phyloP scores from a whole-genome alignment of 1,140 invertebrate species.

The Zaprionus tsacasi region DNA sequence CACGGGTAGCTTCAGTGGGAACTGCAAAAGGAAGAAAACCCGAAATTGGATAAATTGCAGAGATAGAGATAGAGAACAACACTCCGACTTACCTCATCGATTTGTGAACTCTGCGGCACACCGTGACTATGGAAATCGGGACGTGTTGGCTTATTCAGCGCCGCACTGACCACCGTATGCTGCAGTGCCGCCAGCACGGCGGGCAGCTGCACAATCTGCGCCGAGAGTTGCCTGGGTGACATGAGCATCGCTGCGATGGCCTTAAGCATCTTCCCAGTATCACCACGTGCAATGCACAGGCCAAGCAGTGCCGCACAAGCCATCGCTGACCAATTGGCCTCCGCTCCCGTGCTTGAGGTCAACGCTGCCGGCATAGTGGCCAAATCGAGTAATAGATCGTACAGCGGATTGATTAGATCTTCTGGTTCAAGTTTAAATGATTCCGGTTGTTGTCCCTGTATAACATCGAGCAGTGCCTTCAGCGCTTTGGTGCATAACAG shows the following conservation, averaged over 20 bases:
- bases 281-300: conserved; percentile 95
- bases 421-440: conserved; percentile 87
- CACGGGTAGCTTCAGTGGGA: conserved; percentile 54
- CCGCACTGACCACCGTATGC: conserved; percentile 94
- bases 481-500: conserved; percentile 94
- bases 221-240: conserved; percentile 90
- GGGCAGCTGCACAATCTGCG: conserved; percentile 95
- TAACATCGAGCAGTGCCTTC: conserved; percentile 93
- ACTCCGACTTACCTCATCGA: conserved; percentile 89
- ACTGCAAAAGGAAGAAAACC: conserved; percentile 45
- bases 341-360: conserved; percentile 84
- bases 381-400: conserved; percentile 91
- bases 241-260: conserved; percentile 95
- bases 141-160: conserved; percentile 92
- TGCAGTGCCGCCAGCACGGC: conserved; percentile 93
- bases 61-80: neutral
- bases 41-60: neutral
- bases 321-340: conserved; percentile 91
- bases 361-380: conserved; percentile 87
- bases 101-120: conserved; percentile 90
- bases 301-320: conserved; percentile 96
- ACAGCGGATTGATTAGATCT: conserved; percentile 91
- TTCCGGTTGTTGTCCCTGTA: conserved; percentile 89
- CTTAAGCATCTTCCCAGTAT: conserved; percentile 95
- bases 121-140: conserved; percentile 96